Percentiles rank a stretch among this genome's conserved stretches.
Conservation (phyloP, 1,140 invertebrate species). For the Philotrypesis tridentata region DNA sequence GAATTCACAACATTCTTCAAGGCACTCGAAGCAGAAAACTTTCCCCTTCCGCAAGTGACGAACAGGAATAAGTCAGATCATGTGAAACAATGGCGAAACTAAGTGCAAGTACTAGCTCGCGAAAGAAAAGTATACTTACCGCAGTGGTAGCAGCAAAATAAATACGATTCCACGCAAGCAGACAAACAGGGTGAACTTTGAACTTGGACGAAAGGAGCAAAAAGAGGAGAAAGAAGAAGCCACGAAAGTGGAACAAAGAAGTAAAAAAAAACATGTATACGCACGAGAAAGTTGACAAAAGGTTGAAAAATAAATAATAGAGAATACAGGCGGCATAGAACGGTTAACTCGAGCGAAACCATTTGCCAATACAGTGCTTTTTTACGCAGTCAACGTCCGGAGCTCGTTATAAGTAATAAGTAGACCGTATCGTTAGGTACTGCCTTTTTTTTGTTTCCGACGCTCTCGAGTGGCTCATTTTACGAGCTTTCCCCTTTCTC, state of each 20-base stretch:
- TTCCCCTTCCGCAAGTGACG: not conserved
- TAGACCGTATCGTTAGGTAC: constrained; percentile 21
- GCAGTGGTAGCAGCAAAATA: not conserved
- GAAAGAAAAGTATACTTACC: not conserved
- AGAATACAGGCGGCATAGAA: not conserved
- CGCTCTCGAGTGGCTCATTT: not conserved
- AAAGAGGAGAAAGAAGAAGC: not conserved
- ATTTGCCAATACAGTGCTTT: constrained; percentile 30
- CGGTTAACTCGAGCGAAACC: constrained; percentile 20
- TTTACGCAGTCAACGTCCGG: constrained; percentile 37
- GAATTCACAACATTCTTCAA: not conserved
- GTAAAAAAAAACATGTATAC: not conserved
- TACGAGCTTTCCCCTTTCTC: not conserved
- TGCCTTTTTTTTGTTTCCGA: not conserved
- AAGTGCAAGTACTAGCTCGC: not conserved
- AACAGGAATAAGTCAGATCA: not conserved
- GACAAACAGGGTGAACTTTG: not conserved
- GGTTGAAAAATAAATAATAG: not conserved
- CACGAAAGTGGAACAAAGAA: not conserved
- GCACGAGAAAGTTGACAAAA: not conserved
- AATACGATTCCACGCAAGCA: not conserved
- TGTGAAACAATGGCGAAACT: not conserved
- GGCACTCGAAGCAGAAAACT: not conserved
- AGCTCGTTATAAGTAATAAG: constrained; percentile 53
- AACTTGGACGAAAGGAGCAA: not conserved